These are phyloP conservation scores for Corythornis madagascariensis DNA, from an alignment of 2,113 vertebrate genomes.

Conservation along the genomic window DNA sequence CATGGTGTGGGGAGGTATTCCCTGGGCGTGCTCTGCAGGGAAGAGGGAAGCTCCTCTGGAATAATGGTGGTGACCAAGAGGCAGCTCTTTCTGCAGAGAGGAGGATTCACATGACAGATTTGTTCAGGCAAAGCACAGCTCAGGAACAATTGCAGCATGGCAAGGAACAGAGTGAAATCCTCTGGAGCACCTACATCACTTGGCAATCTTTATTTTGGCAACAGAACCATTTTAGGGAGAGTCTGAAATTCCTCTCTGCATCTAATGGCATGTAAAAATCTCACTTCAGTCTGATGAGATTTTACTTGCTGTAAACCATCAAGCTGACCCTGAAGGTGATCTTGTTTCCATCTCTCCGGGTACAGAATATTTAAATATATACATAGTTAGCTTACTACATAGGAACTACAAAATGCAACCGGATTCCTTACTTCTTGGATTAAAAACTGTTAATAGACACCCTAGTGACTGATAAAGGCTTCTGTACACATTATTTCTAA, in stretches of 20 bases:
- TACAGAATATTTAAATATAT: not conserved
- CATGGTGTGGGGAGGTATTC: not conserved
- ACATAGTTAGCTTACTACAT: not conserved
- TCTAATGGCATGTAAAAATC: not conserved
- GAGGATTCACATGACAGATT: not conserved
- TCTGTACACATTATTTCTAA: not conserved
- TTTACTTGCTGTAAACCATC: not conserved
- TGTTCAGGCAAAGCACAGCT: not conserved
- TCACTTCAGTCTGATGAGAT: not conserved
- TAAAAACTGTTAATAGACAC: not conserved
- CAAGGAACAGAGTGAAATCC: not conserved
- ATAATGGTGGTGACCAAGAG: not conserved
- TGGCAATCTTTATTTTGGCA: slow-evolving; percentile 31
- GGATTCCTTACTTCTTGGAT: not conserved
- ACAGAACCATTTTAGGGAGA: not conserved
- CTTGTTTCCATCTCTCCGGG: not conserved
- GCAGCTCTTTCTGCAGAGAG: not conserved
- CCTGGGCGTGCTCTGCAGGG: not conserved
- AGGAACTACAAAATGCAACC: not conserved
- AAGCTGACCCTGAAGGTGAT: not conserved
- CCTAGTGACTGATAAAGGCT: not conserved
- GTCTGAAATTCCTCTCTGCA: slow-evolving; percentile 11
- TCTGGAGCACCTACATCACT: not conserved
- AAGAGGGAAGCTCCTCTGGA: not conserved
- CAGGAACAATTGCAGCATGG: not conserved